phyloP scores from a whole-genome alignment of 2,113 vertebrate genomes.

The Lepisosteus osseus region DNA sequence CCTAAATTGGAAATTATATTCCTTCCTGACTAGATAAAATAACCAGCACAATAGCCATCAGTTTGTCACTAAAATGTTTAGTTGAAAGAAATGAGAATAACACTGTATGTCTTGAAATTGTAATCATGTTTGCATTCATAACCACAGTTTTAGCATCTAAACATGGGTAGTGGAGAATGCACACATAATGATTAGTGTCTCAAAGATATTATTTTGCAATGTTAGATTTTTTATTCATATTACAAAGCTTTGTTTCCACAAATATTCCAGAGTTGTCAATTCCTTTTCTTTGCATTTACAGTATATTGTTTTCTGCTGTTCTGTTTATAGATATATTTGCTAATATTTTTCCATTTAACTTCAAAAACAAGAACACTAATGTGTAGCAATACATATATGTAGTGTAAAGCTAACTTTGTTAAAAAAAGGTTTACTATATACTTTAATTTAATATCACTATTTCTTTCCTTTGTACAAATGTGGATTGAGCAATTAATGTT shows the following conservation, averaged over 20 bases:
- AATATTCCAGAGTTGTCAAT: neutral
- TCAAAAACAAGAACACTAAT: too few relatives aligned
- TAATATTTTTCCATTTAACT: too few relatives aligned
- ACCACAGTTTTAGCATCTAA: neutral
- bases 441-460: too few relatives aligned
- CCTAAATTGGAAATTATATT: conserved; percentile 8
- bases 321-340: too few relatives aligned
- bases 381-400: too few relatives aligned
- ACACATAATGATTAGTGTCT: neutral
- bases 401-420: too few relatives aligned
- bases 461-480: too few relatives aligned
- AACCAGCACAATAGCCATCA: neutral
- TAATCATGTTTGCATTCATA: conserved; percentile 17
- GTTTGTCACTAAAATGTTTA: neutral
- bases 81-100: conserved; percentile 9
- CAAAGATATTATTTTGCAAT: conserved; percentile 3
- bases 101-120: conserved; percentile 4
- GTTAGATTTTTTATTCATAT: neutral
- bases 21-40: neutral
- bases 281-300: neutral
- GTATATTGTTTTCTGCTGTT: too few relatives aligned
- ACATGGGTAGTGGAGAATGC: neutral
- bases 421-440: too few relatives aligned
- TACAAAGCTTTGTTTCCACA: neutral
- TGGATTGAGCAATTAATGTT: too few relatives aligned